phyloP scores from a whole-genome alignment of 2,113 vertebrate genomes.

The Nymphicus hollandicus region DNA sequence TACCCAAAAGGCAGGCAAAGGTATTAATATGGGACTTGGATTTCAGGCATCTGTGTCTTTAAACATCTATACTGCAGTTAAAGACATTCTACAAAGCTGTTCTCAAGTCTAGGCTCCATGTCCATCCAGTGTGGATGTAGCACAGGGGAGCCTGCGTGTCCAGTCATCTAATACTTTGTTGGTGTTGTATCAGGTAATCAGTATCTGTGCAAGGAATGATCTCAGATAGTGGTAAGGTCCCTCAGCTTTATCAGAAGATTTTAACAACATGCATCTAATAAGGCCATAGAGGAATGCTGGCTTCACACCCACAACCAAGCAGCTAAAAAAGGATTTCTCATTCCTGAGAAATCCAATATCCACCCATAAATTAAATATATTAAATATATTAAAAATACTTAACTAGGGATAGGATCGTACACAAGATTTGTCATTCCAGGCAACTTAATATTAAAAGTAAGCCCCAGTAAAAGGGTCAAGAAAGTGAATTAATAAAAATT shows the following conservation, averaged over 20 bases:
- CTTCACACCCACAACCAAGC: not conserved
- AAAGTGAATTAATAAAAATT: not conserved
- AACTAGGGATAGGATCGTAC: not conserved
- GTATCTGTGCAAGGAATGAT: not conserved
- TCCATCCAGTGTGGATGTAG: not conserved
- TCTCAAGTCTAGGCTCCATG: not conserved
- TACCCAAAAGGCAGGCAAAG: not conserved
- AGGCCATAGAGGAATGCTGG: not conserved
- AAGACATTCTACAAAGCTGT: not conserved
- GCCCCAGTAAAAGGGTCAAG: not conserved
- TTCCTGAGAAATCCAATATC: not conserved
- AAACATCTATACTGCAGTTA: not conserved
- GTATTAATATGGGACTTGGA: not conserved
- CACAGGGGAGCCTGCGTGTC: not conserved
- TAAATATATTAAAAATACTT: not conserved
- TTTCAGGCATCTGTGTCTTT: not conserved
- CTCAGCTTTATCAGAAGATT: not conserved
- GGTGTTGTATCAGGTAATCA: not conserved
- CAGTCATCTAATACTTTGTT: not conserved
- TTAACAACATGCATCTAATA: accelerated
- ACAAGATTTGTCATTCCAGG: not conserved
- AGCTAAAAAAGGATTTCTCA: not conserved
- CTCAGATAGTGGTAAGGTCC: not conserved
- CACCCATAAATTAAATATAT: not conserved
- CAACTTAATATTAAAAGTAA: not conserved